Conservation (phyloP, 2,888 invertebrate genomes). For the Aromia moschata region DNA sequence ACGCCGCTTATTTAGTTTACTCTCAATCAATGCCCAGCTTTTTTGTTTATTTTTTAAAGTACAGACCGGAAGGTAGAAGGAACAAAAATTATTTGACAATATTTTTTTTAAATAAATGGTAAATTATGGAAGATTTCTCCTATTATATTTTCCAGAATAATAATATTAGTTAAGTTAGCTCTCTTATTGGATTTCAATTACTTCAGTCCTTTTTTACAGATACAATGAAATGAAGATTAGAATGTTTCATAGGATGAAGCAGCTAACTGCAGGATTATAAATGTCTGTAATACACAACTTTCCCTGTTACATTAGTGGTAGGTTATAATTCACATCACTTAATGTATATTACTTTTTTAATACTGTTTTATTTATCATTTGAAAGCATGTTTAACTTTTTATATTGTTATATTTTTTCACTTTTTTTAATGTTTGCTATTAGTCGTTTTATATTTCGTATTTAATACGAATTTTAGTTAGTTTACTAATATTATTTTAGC, state of each 20-base stretch:
- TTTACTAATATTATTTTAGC: slow-evolving; percentile 21
- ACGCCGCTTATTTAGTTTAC: no score
- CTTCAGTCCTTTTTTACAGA: slow-evolving; percentile 58
- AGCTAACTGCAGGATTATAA: slow-evolving; percentile 31
- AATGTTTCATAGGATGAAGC: slow-evolving; percentile 56
- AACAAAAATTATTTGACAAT: no score
- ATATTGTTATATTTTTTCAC: slow-evolving; percentile 20
- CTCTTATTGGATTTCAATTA: background rate
- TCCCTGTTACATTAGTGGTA: slow-evolving; percentile 4
- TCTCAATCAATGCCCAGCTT: no score
- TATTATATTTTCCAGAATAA: no score
- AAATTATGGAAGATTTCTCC: no score
- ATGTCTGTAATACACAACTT: background rate
- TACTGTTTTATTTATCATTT: slow-evolving; percentile 13
- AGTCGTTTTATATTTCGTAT: slow-evolving; percentile 21
- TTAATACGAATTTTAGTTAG: slow-evolving; percentile 24
- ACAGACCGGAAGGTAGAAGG: no score
- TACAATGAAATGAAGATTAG: slow-evolving; percentile 70
- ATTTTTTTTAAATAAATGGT: no score
- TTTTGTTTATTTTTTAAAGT: no score
- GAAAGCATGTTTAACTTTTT: slow-evolving; percentile 21
- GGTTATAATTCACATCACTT: slow-evolving; percentile 14
- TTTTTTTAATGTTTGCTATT: slow-evolving; percentile 24
- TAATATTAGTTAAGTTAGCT: no score
- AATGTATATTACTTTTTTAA: slow-evolving; percentile 17